Percentiles rank a stretch among this genome's conserved stretches.
Evolutionary conservation across 2,113 vertebrate genomes (phyloP).

Genomic region (Piaya cayana): DNA sequence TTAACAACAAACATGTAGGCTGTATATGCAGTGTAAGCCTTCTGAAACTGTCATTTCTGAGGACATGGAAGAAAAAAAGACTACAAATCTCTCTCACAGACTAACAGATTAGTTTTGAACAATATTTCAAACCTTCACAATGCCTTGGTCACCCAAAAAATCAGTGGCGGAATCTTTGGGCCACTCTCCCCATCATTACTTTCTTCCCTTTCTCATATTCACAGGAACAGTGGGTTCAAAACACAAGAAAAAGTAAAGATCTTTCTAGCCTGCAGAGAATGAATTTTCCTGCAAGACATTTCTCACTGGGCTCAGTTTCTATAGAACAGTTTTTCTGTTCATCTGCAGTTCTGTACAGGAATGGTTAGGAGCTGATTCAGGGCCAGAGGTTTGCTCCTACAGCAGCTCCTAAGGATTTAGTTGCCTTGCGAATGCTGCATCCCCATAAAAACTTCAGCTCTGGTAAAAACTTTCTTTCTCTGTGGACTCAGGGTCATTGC

Average conservation of each 20-base stretch:
- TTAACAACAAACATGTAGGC: not conserved
- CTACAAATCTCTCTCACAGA: not conserved
- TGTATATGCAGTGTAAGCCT: not conserved
- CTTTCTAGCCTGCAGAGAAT: not conserved
- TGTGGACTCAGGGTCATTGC: not conserved
- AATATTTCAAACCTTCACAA: not conserved
- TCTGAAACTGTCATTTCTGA: not conserved
- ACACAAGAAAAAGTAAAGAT: not conserved
- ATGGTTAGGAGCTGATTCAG: not conserved
- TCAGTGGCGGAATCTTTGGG: not conserved
- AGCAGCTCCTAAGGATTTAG: not conserved
- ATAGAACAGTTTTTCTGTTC: not conserved
- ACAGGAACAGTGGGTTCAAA: not conserved
- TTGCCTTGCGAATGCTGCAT: not conserved
- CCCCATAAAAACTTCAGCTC: not conserved
- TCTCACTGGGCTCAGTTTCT: not conserved
- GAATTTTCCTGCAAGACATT: not conserved
- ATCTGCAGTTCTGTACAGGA: not conserved
- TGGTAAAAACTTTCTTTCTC: not conserved
- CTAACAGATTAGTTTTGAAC: not conserved
- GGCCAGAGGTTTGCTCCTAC: not conserved
- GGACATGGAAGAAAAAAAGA: not conserved
- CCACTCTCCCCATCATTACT: fast-evolving
- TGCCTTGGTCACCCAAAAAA: not conserved
- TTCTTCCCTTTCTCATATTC: not conserved